Percentiles rank a stretch among this genome's conserved stretches.
phyloP scores from a whole-genome alignment of 2,888 invertebrate species.

The Conistra vaccinii region DNA sequence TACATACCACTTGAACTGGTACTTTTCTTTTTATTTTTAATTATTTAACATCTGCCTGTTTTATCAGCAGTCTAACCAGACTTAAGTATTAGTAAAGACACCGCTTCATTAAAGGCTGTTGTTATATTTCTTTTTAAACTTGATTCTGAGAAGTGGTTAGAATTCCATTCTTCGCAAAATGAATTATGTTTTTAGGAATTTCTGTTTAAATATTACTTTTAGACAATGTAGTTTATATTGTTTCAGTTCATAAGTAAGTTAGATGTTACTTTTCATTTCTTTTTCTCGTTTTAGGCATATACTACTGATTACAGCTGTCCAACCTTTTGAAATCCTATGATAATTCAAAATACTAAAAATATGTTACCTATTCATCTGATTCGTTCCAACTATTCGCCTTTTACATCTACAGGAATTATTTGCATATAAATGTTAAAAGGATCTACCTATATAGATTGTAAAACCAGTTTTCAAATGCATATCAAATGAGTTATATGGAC shows the following conservation, averaged over 20 bases:
- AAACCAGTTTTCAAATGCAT: slow-evolving; percentile 26
- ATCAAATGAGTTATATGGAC: slow-evolving; percentile 3
- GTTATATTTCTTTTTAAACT: slow-evolving; percentile 19
- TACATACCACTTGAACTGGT: slow-evolving; percentile 38
- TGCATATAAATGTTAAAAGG: slow-evolving; percentile 41
- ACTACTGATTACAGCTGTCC: not conserved
- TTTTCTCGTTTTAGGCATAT: not conserved
- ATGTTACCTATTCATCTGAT: not conserved
- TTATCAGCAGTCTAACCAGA: slow-evolving; percentile 40
- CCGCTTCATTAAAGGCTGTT: slow-evolving; percentile 41
- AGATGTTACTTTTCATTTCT: not conserved
- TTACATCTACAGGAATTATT: slow-evolving; percentile 11
- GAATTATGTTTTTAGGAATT: not conserved
- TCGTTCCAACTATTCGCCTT: slow-evolving; percentile 18
- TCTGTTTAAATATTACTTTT: too few species aligned
- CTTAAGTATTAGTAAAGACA: slow-evolving; percentile 24
- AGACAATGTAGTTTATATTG: not conserved
- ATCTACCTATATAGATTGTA: slow-evolving; percentile 12
- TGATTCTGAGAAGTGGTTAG: slow-evolving; percentile 31
- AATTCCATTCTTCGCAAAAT: slow-evolving; percentile 10
- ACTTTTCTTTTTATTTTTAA: slow-evolving; percentile 38
- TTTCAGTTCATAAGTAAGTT: not conserved
- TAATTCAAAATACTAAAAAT: not conserved
- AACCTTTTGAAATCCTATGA: not conserved
- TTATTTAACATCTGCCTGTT: slow-evolving; percentile 58